phyloP scores from a whole-genome alignment of 2,888 invertebrate genomes.

The Andrena chrysosceles region DNA sequence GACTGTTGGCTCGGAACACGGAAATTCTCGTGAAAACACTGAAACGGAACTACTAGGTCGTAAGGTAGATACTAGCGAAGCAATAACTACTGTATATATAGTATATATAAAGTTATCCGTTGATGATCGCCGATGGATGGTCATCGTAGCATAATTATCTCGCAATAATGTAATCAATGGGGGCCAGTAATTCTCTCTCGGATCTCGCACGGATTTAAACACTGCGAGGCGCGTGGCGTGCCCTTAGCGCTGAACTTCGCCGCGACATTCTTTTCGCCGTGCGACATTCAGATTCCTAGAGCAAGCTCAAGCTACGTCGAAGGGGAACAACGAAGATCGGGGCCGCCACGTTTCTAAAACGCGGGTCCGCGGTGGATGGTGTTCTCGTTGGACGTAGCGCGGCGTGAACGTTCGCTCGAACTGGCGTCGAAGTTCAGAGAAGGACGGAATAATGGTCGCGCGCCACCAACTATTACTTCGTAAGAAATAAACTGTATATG shows the following conservation, averaged over 20 bases:
- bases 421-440: slow-evolving; percentile 48
- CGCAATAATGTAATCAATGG: slow-evolving; percentile 74
- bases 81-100: slow-evolving; percentile 70
- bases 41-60: slow-evolving; percentile 69
- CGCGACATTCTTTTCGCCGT: background rate
- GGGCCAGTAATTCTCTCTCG: slow-evolving; percentile 85
- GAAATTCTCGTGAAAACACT: slow-evolving; percentile 47
- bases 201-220: slow-evolving; percentile 84
- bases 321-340: slow-evolving; percentile 15
- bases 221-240: slow-evolving; percentile 78
- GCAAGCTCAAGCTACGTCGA: slow-evolving; percentile 19
- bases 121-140: slow-evolving; percentile 41
- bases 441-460: slow-evolving; percentile 70
- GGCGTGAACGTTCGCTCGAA: slow-evolving; percentile 3
- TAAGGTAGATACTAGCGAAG: slow-evolving; percentile 64
- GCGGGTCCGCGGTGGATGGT: background rate
- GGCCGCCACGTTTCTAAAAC: background rate
- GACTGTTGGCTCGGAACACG: slow-evolving; percentile 39
- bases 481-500: slow-evolving; percentile 79
- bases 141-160: slow-evolving; percentile 63
- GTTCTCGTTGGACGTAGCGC: slow-evolving; percentile 9
- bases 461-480: slow-evolving; percentile 81
- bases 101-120: slow-evolving; percentile 60
- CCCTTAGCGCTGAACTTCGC: slow-evolving; percentile 23
- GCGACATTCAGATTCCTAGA: slow-evolving; percentile 42